A percentile compares a stretch with the other conserved stretches of the same genome.
Conservation (phyloP, 2,797 vertebrate genomes). For the Cebuella pygmaea region DNA sequence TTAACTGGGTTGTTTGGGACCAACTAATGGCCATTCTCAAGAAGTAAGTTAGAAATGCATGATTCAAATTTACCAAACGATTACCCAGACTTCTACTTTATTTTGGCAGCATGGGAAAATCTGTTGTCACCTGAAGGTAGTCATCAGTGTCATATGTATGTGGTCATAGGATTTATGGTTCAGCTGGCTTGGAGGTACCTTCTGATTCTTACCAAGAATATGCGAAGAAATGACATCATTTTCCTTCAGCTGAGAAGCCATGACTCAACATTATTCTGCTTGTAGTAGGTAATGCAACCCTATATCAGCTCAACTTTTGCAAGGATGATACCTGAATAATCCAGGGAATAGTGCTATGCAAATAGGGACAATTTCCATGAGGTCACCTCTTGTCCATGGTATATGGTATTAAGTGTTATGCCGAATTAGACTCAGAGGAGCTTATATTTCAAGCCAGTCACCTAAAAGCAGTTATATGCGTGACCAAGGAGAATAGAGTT, state of each 20-base stretch:
- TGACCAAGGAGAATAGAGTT: not conserved
- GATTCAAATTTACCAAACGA: not conserved
- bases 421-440: slow-evolving; percentile 14
- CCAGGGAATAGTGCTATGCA: not conserved
- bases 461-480: not conserved
- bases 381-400: not conserved
- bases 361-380: not conserved
- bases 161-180: not conserved
- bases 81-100: not conserved
- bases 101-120: not conserved
- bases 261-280: not conserved
- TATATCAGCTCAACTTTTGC: not conserved
- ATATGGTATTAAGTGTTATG: not conserved
- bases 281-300: not conserved
- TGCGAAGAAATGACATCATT: not conserved
- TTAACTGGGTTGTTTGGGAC: not conserved
- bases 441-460: not conserved
- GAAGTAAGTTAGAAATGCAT: not conserved
- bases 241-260: not conserved
- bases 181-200: not conserved
- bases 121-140: too few species aligned
- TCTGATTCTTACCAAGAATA: not conserved
- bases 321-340: not conserved
- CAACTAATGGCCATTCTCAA: not conserved
- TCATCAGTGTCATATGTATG: not conserved